Conservation (phyloP, 2,113 vertebrate species). For the Cyphomyrus discorhynchus region DNA sequence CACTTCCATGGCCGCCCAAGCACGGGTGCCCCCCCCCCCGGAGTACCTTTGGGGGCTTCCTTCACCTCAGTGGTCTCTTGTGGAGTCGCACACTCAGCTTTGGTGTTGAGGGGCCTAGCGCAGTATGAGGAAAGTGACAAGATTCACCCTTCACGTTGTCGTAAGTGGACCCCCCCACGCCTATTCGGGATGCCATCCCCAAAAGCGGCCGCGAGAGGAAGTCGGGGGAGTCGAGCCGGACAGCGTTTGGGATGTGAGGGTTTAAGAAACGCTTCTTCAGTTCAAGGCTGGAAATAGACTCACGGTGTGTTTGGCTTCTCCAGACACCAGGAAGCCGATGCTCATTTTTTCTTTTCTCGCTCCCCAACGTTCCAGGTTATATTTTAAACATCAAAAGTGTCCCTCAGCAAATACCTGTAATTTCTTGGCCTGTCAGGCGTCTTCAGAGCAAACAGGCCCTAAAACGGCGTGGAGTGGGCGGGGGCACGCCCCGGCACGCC, state of each 20-base stretch:
- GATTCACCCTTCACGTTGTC: not conserved
- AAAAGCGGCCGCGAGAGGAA: not conserved
- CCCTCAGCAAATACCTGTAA: slow-evolving; percentile 19
- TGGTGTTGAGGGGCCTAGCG: not conserved
- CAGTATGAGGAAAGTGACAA: not conserved
- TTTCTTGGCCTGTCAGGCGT: slow-evolving; percentile 17
- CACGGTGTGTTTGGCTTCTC: not conserved
- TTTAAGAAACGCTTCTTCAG: not conserved
- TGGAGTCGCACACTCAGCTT: not conserved
- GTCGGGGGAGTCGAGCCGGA: not conserved
- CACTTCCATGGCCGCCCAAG: not conserved
- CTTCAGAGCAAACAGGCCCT: slow-evolving; percentile 6
- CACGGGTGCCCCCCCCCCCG: not conserved
- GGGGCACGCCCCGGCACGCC: not conserved
- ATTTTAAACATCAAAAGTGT: slow-evolving; percentile 27
- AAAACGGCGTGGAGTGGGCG: not conserved
- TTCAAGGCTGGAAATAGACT: not conserved
- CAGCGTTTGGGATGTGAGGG: not conserved
- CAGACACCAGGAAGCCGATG: not conserved
- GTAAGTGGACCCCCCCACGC: not conserved
- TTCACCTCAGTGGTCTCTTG: slow-evolving; percentile 35
- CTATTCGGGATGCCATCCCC: not conserved
- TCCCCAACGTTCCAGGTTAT: not conserved
- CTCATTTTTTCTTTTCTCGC: not conserved
- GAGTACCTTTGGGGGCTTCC: not conserved